A percentile compares a stretch with the other conserved stretches of the same genome.
phyloP scores from a whole-genome alignment of 2,888 invertebrate species.

The Physocephala rufipes region DNA sequence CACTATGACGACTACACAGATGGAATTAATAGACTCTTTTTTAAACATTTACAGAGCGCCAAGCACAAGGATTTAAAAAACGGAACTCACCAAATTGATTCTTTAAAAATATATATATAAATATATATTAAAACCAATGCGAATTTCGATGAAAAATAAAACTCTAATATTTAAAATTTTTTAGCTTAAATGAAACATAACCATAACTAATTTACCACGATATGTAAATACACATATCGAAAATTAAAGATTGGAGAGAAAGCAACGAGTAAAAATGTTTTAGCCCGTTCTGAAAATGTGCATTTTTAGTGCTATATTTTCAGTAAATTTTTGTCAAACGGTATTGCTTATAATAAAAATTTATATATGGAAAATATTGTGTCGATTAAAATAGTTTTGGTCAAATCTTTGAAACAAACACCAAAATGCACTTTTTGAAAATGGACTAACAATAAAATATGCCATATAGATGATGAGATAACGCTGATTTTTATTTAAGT shows the following conservation, averaged over 20 bases:
- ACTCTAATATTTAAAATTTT: too few relatives aligned
- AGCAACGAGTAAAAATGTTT: too few relatives aligned
- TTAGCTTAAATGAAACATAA: too few relatives aligned
- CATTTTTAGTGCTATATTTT: background rate
- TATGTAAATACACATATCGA: slow-evolving; percentile 2
- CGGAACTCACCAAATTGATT: background rate
- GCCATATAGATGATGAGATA: slow-evolving; percentile 41
- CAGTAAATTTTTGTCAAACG: background rate
- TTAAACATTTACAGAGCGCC: background rate
- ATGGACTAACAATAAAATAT: background rate
- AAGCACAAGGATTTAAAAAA: background rate
- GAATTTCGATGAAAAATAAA: background rate
- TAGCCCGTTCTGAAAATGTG: too few relatives aligned
- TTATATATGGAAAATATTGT: background rate
- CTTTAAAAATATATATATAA: background rate
- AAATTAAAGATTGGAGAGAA: background rate
- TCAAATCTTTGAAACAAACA: background rate
- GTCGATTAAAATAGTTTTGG: background rate
- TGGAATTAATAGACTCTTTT: background rate
- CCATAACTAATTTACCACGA: background rate
- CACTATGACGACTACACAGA: background rate
- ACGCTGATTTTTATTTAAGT: slow-evolving; percentile 44
- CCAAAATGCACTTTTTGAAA: background rate
- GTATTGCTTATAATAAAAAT: background rate
- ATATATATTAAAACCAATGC: background rate